Conservation (phyloP, 2,113 vertebrate species). For the Peromyscus maniculatus region DNA sequence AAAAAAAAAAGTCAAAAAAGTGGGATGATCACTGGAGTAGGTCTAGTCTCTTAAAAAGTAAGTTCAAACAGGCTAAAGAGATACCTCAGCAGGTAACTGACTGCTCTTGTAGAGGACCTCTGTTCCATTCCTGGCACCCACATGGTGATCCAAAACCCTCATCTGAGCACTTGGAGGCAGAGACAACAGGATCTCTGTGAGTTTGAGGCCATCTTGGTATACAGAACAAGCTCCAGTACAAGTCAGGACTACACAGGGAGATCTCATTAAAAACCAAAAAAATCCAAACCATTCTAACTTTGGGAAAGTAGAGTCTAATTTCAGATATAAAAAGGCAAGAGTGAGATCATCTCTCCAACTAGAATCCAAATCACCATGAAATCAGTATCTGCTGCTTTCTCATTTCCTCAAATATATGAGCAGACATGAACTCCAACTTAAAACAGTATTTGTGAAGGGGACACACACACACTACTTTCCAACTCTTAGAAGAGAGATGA, state of each 20-base stretch:
- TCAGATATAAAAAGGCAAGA: not conserved
- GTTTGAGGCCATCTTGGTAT: not conserved
- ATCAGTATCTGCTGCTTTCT: not conserved
- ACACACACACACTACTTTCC: not conserved
- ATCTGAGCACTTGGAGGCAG: not conserved
- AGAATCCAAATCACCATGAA: not conserved
- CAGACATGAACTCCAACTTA: constrained; percentile 23
- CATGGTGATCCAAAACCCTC: not conserved
- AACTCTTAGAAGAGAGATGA: not conserved
- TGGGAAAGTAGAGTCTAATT: not conserved
- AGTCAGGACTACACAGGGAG: not conserved
- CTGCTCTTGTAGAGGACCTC: not conserved
- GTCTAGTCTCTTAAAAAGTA: not conserved
- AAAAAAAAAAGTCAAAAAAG: not conserved
- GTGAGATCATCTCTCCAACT: not conserved
- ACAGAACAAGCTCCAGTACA: not conserved
- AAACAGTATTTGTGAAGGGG: not conserved
- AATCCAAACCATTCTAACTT: not conserved
- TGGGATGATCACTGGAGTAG: not conserved
- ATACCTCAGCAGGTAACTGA: not conserved
- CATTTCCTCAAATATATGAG: constrained; percentile 36
- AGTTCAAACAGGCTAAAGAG: not conserved
- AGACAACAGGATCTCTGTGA: not conserved
- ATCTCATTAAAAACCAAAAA: not conserved
- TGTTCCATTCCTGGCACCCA: not conserved